phyloP scores from a whole-genome alignment of 1,140 invertebrate species.

The Orchesella cincta region DNA sequence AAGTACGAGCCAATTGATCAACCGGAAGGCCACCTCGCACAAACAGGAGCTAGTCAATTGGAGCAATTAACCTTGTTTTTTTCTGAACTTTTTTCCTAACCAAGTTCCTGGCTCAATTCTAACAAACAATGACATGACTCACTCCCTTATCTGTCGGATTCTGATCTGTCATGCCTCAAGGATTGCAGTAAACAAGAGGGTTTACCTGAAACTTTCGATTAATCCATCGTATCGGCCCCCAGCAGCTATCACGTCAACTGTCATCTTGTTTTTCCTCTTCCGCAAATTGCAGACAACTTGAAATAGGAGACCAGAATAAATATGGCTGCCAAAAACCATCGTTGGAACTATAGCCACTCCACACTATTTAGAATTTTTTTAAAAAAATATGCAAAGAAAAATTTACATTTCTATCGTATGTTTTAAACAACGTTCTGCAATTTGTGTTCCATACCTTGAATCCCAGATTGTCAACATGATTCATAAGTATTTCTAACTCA shows the following conservation, averaged over 20 bases:
- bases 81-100: constrained; percentile 29
- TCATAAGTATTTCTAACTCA: constrained; percentile 72
- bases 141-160: not conserved
- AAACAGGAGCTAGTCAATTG: constrained; percentile 28
- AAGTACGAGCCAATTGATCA: constrained; percentile 43
- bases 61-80: constrained; percentile 36
- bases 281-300: constrained; percentile 69
- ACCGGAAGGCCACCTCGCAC: constrained; percentile 39
- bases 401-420: constrained; percentile 12
- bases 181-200: not conserved
- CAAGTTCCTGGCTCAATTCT: not conserved
- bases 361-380: constrained; percentile 56
- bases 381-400: constrained; percentile 48
- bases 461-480: constrained; percentile 69
- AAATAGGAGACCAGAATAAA: constrained; percentile 72
- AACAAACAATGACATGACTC: not conserved
- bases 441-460: constrained; percentile 64
- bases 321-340: constrained; percentile 65
- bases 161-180: not conserved
- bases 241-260: constrained; percentile 66
- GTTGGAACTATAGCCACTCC: constrained; percentile 66
- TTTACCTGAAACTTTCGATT: constrained; percentile 55
- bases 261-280: constrained; percentile 61
- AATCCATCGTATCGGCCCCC: constrained; percentile 65
- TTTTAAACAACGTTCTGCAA: not conserved